Percentiles rank a stretch among this genome's conserved stretches.
These are phyloP conservation scores for Otolemur garnettii DNA, from an alignment of 2,113 vertebrate species.

Conservation along the genomic window DNA sequence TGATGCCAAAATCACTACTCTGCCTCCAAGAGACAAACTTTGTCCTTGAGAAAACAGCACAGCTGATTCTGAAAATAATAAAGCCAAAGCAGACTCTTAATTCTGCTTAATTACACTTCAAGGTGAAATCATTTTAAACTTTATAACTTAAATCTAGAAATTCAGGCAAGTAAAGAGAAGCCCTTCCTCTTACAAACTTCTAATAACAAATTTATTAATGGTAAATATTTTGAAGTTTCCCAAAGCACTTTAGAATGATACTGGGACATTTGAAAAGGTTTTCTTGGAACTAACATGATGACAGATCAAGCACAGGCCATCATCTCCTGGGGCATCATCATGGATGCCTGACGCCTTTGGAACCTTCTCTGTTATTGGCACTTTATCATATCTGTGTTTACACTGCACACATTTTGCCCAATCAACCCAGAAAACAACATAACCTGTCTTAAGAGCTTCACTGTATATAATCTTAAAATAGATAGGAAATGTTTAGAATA, in stretches of 20 bases:
- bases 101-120: neutral
- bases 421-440: neutral
- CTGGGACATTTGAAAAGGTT: slow-evolving; percentile 8
- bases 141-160: neutral
- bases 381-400: neutral
- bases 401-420: neutral
- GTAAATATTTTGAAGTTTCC: slow-evolving; percentile 17
- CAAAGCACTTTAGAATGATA: slow-evolving; percentile 34
- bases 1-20: neutral
- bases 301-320: slow-evolving; percentile 47
- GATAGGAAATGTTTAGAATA: slow-evolving; percentile 31
- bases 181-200: slow-evolving; percentile 55
- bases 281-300: slow-evolving; percentile 36
- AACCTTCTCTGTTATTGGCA: neutral
- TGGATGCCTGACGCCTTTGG: neutral
- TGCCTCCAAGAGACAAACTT: neutral
- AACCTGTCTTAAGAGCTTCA: slow-evolving; percentile 13
- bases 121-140: neutral
- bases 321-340: neutral
- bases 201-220: slow-evolving; percentile 44
- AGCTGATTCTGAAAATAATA: neutral
- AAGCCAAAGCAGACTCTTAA: neutral
- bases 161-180: slow-evolving; percentile 21
- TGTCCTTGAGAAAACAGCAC: slow-evolving; percentile 43
- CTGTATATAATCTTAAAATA: slow-evolving; percentile 24